Conservation (phyloP, 1,140 invertebrate genomes). For the Acromyrmex echinatior region DNA sequence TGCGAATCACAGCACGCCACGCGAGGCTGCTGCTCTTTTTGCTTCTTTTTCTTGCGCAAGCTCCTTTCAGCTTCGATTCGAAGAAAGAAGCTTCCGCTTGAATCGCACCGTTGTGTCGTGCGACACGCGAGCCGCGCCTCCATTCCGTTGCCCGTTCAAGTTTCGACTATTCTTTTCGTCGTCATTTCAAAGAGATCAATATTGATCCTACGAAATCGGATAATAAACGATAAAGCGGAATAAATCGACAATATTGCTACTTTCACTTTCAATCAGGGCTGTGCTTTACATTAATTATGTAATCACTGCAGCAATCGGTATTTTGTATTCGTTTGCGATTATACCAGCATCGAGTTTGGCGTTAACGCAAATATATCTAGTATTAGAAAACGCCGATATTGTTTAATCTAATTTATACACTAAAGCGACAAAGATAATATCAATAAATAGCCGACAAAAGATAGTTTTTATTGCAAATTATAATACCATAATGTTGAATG, state of each 20-base stretch:
- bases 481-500: neutral
- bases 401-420: neutral
- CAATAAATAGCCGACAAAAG: neutral
- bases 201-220: slow-evolving; percentile 23
- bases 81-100: slow-evolving; percentile 49
- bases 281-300: neutral
- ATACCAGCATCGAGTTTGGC: neutral
- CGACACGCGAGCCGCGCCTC: slow-evolving; percentile 42
- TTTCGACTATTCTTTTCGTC: slow-evolving; percentile 23
- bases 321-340: neutral
- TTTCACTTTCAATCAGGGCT: neutral
- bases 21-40: slow-evolving; percentile 67
- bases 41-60: slow-evolving; percentile 15
- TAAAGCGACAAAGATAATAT: neutral
- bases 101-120: neutral
- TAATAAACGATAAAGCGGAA: neutral
- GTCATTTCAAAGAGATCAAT: slow-evolving; percentile 13
- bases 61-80: slow-evolving; percentile 31
- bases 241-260: neutral
- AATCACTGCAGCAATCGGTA: neutral
- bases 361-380: neutral
- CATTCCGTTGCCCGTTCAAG: neutral
- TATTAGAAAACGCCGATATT: neutral
- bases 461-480: slow-evolving; percentile 32
- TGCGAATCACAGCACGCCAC: slow-evolving; percentile 63